Evolutionary conservation across 1,140 invertebrate genomes (phyloP).

Genomic region (Acromyrmex charruanus): DNA sequence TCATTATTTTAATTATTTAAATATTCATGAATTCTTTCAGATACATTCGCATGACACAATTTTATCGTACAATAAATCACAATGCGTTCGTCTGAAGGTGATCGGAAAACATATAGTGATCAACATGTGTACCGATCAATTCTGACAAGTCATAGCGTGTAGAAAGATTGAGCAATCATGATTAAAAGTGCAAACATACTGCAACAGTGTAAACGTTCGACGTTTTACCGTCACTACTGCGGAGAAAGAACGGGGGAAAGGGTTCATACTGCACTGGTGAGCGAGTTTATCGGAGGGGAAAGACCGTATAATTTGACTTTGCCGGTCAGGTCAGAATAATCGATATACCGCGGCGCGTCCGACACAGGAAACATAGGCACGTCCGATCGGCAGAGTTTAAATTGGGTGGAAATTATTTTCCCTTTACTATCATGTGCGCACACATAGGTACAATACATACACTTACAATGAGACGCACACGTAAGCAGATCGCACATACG

Average conservation of each 20-base stretch:
- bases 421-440: constrained; percentile 33
- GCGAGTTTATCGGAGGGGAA: constrained; percentile 70
- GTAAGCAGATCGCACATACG: constrained; percentile 22
- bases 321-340: constrained; percentile 80
- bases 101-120: constrained; percentile 1
- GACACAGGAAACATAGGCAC: constrained; percentile 80
- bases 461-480: neutral
- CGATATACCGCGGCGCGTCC: constrained; percentile 75
- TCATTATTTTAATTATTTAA: neutral
- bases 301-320: constrained; percentile 81
- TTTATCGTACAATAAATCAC: constrained; percentile 2
- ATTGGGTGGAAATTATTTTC: constrained; percentile 84
- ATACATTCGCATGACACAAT: neutral
- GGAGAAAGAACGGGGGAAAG: constrained; percentile 13
- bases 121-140: constrained; percentile 31
- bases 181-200: constrained; percentile 66
- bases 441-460: too few relatives aligned
- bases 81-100: neutral
- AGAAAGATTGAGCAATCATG: constrained; percentile 57
- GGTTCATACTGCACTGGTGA: constrained; percentile 68
- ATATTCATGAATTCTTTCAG: neutral
- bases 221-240: constrained; percentile 42
- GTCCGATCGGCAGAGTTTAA: constrained; percentile 80
- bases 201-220: neutral
- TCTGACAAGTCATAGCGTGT: constrained; percentile 11